Base-by-base conservation (phyloP, 2,113 vertebrate genomes). In the Cheirogaleus medius region DNA sequence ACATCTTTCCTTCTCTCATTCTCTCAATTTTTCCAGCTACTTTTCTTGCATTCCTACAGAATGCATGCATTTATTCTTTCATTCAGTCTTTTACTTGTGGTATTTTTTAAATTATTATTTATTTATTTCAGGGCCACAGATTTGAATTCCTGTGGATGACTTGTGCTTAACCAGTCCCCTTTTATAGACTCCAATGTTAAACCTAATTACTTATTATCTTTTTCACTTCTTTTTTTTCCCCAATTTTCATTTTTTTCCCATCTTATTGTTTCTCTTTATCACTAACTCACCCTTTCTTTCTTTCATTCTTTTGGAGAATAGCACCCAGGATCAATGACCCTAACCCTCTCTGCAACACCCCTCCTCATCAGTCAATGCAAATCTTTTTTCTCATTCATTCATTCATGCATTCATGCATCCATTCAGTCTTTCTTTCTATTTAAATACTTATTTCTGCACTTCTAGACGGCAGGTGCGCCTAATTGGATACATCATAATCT, bases 401-500 rank as follows among this genome's bases (percentile, higher is more conserved):
- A 10, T 64, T 58, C 84, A 13, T 13, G 69, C 68, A 8, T 54
- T 34, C 64, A 1, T 7, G 37, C 37, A 54, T 34, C 68, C 93
- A 81, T 58, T 78, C 52, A 21, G 87, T 52, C 89, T 66, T 74
- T 54, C 66, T 84, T 49, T 42, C 52, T 34, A 25, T 66, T 74
- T 74, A 34, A 86, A 84, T n/a, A 17, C 69, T 54, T 56, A 47
- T 49, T 44, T 87, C 49, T 60, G 7, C 37, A 9, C 68, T 49
- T 73, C 54, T 52, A 17, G 73, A 52, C 12, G 21, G 69, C 89
- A 97, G 68, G 78, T 77, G 83, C 54, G 25, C 87, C 94, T 86
- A 69, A 85, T 1, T 82, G 87, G 93, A 32, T 23, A 29, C 85
- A 37, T 37, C 37, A 49, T 23, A 6, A 87, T 85, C 95, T 80